Evolutionary conservation across 2,113 vertebrate genomes (phyloP).

Genomic region (Anas platyrhynchos): DNA sequence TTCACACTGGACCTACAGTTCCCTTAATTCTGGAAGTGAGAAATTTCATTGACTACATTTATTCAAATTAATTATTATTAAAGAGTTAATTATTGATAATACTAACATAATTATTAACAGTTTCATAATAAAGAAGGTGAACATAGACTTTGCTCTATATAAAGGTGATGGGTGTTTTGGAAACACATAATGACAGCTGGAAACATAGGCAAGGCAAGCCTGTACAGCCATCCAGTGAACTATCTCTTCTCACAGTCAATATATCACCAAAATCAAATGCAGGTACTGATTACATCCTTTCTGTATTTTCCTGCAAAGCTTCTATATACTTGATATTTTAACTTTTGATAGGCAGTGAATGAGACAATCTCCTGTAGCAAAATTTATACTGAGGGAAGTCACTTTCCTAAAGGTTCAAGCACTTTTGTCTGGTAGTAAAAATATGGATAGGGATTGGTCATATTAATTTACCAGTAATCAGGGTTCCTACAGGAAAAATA

Average conservation of each 20-base stretch:
- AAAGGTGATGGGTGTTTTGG: neutral
- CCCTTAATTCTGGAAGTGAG: neutral
- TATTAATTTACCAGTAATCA: slow-evolving; percentile 60
- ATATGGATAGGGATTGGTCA: neutral
- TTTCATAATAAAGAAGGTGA: neutral
- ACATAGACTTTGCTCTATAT: neutral
- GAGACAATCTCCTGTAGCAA: slow-evolving; percentile 46
- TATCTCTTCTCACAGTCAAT: neutral
- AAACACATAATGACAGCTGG: neutral
- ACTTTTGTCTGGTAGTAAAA: slow-evolving; percentile 33
- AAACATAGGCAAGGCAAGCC: neutral
- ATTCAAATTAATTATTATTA: neutral
- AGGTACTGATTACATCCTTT: slow-evolving; percentile 38
- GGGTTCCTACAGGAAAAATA: neutral
- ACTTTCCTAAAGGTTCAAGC: slow-evolving; percentile 46
- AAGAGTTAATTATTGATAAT: neutral
- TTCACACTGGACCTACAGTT: neutral
- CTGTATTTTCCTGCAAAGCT: slow-evolving; percentile 52
- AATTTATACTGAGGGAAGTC: slow-evolving; percentile 43
- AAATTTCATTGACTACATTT: neutral
- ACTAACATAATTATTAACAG: neutral
- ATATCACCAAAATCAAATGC: slow-evolving; percentile 23
- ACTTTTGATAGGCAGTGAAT: slow-evolving; percentile 58
- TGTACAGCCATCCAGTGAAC: fast-evolving
- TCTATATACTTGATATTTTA: slow-evolving; percentile 45